Evolutionary conservation across 1,140 invertebrate species (phyloP).

Genomic region (Lepidurus packardi): DNA sequence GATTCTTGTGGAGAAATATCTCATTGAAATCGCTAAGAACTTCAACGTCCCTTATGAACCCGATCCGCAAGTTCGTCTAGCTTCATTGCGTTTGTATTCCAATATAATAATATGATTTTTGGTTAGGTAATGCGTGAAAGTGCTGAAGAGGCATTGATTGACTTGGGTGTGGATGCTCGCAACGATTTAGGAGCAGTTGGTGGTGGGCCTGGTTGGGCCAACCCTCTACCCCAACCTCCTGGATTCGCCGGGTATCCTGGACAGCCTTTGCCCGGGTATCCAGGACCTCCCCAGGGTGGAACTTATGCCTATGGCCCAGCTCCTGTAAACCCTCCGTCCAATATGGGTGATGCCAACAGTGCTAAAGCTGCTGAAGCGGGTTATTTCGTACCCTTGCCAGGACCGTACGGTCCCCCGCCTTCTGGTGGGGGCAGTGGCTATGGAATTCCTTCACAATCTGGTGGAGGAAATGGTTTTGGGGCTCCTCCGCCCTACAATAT

Average conservation of each 20-base stretch:
- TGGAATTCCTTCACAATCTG: conserved; percentile 33
- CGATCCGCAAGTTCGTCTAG: conserved; percentile 66
- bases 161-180: neutral
- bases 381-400: neutral
- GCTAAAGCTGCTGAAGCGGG: neutral
- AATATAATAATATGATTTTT: neutral
- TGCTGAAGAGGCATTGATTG: neutral
- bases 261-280: neutral
- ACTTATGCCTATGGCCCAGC: neutral
- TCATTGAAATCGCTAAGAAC: conserved; percentile 94
- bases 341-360: neutral
- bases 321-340: neutral
- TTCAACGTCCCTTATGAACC: conserved; percentile 88
- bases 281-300: neutral
- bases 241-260: neutral
- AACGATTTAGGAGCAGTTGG: conserved; percentile 1
- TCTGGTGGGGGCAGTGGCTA: neutral
- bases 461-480: conserved; percentile 43
- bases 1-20: conserved; percentile 88
- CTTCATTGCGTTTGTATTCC: neutral
- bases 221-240: neutral
- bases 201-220: neutral
- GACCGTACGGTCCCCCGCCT: neutral
- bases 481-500: conserved; percentile 42
- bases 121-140: neutral